Percentiles rank a stretch among this genome's conserved stretches.
Evolutionary conservation across 2,113 vertebrate species (phyloP).

Genomic region (Rissa tridactyla): DNA sequence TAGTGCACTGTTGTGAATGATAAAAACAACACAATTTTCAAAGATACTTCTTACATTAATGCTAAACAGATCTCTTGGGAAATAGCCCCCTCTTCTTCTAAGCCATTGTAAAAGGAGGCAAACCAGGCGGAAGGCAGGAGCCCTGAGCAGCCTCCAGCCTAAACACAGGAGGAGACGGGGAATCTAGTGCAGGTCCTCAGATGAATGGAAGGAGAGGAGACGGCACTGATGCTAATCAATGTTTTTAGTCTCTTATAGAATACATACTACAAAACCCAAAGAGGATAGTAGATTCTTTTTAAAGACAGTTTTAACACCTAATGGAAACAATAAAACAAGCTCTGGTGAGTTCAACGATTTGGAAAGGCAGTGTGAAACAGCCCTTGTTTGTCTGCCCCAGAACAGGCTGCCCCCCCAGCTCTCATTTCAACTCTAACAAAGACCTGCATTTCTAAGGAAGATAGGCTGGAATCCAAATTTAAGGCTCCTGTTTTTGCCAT

Average conservation of each 20-base stretch:
- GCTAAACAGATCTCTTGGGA: not conserved
- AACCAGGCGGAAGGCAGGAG: not conserved
- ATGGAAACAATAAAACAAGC: not conserved
- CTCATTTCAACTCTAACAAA: not conserved
- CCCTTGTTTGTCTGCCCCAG: not conserved
- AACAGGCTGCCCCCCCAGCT: not conserved
- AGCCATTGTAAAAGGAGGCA: not conserved
- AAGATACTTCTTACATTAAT: not conserved
- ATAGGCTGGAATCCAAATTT: not conserved
- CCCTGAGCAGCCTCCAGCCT: not conserved
- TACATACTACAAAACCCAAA: not conserved
- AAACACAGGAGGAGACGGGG: not conserved
- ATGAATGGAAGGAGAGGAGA: not conserved
- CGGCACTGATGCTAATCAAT: not conserved
- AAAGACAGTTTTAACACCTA: not conserved
- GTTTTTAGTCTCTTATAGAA: not conserved
- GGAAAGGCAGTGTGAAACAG: not conserved
- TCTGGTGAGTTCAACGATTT: not conserved
- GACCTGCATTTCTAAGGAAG: not conserved
- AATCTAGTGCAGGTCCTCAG: not conserved
- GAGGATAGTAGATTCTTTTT: not conserved
- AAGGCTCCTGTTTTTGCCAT: not conserved
- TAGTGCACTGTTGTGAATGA: not conserved
- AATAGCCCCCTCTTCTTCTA: not conserved
- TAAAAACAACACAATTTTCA: not conserved